These are phyloP conservation scores for Oxygymnocypris stewartii DNA, from an alignment of 2,113 vertebrate genomes.

Conservation along the genomic window DNA sequence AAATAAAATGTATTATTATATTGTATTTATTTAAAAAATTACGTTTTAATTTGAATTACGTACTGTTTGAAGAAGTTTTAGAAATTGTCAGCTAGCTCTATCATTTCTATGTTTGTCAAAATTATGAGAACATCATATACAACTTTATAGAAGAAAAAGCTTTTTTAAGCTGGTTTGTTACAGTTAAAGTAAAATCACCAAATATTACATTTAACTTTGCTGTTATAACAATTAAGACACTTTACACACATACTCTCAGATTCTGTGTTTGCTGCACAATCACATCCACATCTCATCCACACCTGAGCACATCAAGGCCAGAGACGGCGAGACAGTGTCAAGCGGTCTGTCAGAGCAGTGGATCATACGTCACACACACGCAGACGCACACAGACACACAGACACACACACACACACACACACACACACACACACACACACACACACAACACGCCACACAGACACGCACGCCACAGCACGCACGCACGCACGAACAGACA, in stretches of 20 bases:
- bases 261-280: not conserved
- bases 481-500: not conserved
- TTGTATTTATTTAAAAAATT: not conserved
- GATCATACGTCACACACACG: slow-evolving; percentile 20
- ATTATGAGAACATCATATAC: not conserved
- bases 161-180: not conserved
- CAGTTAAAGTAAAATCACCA: not conserved
- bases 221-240: not conserved
- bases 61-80: not conserved
- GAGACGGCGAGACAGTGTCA: not conserved
- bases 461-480: not conserved
- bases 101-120: not conserved
- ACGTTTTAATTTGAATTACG: not conserved
- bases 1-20: not conserved
- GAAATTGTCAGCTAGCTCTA: not conserved
- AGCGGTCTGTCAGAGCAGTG: slow-evolving; percentile 7
- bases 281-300: not conserved
- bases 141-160: not conserved
- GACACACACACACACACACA: no score
- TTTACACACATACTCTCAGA: not conserved
- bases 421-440: no score
- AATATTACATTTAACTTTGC: not conserved
- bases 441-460: no score
- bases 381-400: no score
- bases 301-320: not conserved